These are phyloP conservation scores for Nemurella pictetii DNA, from an alignment of 2,888 invertebrate genomes.

Conservation along the genomic window DNA sequence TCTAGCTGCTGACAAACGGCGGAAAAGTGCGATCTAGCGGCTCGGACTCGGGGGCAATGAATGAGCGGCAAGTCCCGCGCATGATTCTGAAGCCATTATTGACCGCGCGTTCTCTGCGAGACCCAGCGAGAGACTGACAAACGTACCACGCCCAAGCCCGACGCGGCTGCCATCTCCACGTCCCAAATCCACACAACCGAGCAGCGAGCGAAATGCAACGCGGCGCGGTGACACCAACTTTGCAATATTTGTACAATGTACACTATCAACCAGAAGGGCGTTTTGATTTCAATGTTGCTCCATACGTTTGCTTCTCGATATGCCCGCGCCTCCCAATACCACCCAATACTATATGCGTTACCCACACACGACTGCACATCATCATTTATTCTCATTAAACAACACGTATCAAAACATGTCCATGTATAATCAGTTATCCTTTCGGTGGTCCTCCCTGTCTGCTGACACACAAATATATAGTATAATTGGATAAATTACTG, in stretches of 20 bases:
- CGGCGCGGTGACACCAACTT: neutral
- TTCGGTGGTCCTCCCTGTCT: neutral
- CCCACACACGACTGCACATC: neutral
- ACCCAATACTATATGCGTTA: neutral
- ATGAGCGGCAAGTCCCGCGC: neutral
- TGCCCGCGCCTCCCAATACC: neutral
- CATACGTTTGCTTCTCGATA: neutral
- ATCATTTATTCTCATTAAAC: constrained; percentile 18
- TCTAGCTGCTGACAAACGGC: too few species aligned
- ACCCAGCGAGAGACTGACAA: neutral
- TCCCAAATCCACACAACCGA: neutral
- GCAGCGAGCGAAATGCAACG: neutral
- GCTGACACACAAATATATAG: neutral
- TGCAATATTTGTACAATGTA: neutral
- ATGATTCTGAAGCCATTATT: neutral
- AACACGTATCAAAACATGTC: constrained; percentile 12
- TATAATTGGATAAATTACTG: neutral
- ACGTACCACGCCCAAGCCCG: neutral
- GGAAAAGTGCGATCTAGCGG: neutral
- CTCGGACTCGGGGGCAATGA: too few species aligned
- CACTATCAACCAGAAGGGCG: neutral
- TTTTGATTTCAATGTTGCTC: neutral
- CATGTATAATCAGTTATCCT: neutral
- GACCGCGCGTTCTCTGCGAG: neutral
- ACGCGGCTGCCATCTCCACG: neutral